phyloP scores from a whole-genome alignment of 1,140 invertebrate species.

The Diachasmimorpha longicaudata region DNA sequence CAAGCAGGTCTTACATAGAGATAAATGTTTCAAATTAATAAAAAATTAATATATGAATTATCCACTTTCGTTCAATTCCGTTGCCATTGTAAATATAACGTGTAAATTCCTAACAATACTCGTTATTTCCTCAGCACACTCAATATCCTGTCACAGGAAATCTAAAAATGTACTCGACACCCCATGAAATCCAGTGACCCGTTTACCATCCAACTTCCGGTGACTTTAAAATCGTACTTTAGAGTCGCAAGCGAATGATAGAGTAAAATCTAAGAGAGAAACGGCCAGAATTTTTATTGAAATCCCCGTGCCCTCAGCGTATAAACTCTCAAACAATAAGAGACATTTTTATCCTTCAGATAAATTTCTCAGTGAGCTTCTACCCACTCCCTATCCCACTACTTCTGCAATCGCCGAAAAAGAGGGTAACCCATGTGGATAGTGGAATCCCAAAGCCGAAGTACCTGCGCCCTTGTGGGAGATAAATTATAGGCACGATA shows the following conservation, averaged over 20 bases:
- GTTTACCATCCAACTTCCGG: constrained; percentile 44
- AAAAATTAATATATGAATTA: too few relatives aligned
- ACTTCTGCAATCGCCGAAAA: constrained; percentile 4
- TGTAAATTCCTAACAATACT: too few relatives aligned
- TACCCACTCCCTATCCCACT: constrained; percentile 7
- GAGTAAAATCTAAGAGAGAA: constrained; percentile 10
- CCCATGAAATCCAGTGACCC: constrained; percentile 51
- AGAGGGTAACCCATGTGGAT: constrained; percentile 5
- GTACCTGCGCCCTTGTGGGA: constrained; percentile 28
- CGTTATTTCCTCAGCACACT: too few relatives aligned
- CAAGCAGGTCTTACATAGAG: too few relatives aligned
- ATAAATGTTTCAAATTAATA: too few relatives aligned
- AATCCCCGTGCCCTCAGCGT: constrained; percentile 48
- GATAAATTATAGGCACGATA: constrained; percentile 57
- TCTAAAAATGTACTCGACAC: not conserved
- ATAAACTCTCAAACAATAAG: constrained; percentile 49
- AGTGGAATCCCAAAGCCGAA: not conserved
- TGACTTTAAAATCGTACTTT: constrained; percentile 8
- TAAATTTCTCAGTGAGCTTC: constrained; percentile 46
- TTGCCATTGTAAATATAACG: too few relatives aligned
- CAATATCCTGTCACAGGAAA: too few relatives aligned
- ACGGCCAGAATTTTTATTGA: constrained; percentile 48
- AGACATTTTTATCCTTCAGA: constrained; percentile 57
- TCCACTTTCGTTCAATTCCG: too few relatives aligned
- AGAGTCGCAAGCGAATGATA: not conserved